Evolutionary conservation across 1,140 invertebrate species (phyloP).

Genomic region (Bombus affinis): DNA sequence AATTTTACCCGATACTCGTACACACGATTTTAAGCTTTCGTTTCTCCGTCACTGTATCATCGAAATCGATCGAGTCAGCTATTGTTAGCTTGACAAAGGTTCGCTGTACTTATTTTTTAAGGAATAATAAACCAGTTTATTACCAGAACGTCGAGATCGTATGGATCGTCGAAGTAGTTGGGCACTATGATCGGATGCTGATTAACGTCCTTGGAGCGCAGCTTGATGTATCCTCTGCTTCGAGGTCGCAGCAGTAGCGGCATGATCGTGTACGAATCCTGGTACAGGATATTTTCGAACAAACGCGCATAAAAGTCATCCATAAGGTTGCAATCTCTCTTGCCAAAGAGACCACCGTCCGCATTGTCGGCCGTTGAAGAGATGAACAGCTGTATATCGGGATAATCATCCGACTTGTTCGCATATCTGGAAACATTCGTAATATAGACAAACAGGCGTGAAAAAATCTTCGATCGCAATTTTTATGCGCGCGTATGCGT

Average conservation of each 20-base stretch:
- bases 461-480: too few species aligned
- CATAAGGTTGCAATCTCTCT: constrained; percentile 86
- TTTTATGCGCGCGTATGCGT: too few species aligned
- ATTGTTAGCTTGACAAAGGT: too few species aligned
- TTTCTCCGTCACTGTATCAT: too few species aligned
- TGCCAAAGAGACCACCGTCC: constrained; percentile 89
- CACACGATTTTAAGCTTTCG: too few species aligned
- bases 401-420: constrained; percentile 78
- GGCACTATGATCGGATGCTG: constrained; percentile 91
- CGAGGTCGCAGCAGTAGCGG: constrained; percentile 88
- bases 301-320: constrained; percentile 87
- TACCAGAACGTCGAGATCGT: constrained; percentile 88
- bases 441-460: too few species aligned
- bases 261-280: constrained; percentile 86
- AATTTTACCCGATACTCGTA: too few species aligned
- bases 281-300: constrained; percentile 84
- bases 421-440: constrained; percentile 81
- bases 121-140: constrained; percentile 48
- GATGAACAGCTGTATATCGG: constrained; percentile 91
- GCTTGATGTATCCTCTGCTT: constrained; percentile 87
- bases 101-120: background rate
- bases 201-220: constrained; percentile 86
- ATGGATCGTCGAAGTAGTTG: constrained; percentile 89
- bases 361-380: constrained; percentile 87
- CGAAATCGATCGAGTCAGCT: too few species aligned